A percentile compares a stretch with the other conserved stretches of the same genome.
phyloP scores from a whole-genome alignment of 2,113 vertebrate species.

The Pollimyrus isidori region DNA sequence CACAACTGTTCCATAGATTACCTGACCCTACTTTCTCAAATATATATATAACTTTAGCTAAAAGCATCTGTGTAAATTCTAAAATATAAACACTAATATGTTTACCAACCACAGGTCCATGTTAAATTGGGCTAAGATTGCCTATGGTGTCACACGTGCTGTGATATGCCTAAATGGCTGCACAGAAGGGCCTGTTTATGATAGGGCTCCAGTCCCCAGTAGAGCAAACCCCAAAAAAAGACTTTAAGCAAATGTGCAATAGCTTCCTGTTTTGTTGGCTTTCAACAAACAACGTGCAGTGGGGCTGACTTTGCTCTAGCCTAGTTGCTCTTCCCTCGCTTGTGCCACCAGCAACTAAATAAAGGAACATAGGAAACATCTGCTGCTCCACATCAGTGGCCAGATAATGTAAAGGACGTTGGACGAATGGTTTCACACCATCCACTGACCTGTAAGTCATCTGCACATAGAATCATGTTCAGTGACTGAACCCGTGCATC shows the following conservation, averaged over 20 bases:
- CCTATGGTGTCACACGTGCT: background rate
- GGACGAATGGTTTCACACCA: conserved; percentile 29
- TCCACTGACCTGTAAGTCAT: background rate
- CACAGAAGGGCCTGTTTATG: background rate
- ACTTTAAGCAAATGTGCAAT: conserved; percentile 9
- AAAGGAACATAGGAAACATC: conserved; percentile 57
- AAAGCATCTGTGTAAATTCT: background rate
- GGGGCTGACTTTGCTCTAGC: background rate
- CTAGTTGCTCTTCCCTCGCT: conserved; percentile 9
- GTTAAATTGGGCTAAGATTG: background rate
- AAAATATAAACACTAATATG: background rate
- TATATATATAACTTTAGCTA: background rate
- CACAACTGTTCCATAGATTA: background rate
- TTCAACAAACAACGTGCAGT: background rate
- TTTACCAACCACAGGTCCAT: background rate
- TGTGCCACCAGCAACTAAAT: conserved; percentile 39
- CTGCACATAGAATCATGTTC: background rate
- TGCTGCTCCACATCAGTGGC: conserved; percentile 46
- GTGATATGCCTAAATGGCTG: background rate
- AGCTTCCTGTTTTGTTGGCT: conserved; percentile 18
- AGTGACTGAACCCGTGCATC: background rate
- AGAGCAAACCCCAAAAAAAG: conserved; percentile 4
- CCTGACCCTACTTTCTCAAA: background rate
- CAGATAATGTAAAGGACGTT: conserved; percentile 40
- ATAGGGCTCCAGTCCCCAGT: background rate